Evolutionary conservation across 2,888 invertebrate genomes (phyloP).

Genomic region (Dioctria linearis): DNA sequence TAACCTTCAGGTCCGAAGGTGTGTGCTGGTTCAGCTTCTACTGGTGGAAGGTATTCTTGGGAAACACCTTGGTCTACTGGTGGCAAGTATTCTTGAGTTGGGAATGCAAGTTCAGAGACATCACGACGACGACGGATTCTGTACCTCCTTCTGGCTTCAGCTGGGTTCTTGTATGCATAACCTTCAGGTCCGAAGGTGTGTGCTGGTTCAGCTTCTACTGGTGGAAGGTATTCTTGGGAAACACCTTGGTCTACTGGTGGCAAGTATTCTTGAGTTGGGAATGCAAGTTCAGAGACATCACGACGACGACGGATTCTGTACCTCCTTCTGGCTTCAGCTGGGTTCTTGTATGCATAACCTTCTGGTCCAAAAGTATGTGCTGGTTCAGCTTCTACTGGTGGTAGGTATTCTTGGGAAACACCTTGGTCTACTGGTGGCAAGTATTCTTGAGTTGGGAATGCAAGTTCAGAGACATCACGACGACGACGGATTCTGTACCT

Average conservation of each 20-base stretch:
- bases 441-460: slow-evolving; percentile 28
- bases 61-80: background rate
- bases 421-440: slow-evolving; percentile 20
- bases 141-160: slow-evolving; percentile 35
- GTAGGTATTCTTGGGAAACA: slow-evolving; percentile 4
- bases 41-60: slow-evolving; percentile 5
- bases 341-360: slow-evolving; percentile 29
- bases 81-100: slow-evolving; percentile 33
- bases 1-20: slow-evolving; percentile 28
- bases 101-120: slow-evolving; percentile 23
- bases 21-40: slow-evolving; percentile 12
- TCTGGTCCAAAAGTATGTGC: background rate
- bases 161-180: slow-evolving; percentile 33
- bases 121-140: slow-evolving; percentile 31
- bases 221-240: slow-evolving; percentile 39
- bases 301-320: slow-evolving; percentile 41
- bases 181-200: slow-evolving; percentile 26
- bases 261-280: slow-evolving; percentile 34
- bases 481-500: slow-evolving; percentile 34
- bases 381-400: slow-evolving; percentile 17
- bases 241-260: slow-evolving; percentile 2
- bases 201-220: slow-evolving; percentile 36
- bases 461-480: slow-evolving; percentile 31
- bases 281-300: slow-evolving; percentile 42
- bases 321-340: slow-evolving; percentile 34